Evolutionary conservation across 1,140 invertebrate species (phyloP), one percentile per base, ranked within the genome.

Genomic region (Heliconius congener): DNA sequence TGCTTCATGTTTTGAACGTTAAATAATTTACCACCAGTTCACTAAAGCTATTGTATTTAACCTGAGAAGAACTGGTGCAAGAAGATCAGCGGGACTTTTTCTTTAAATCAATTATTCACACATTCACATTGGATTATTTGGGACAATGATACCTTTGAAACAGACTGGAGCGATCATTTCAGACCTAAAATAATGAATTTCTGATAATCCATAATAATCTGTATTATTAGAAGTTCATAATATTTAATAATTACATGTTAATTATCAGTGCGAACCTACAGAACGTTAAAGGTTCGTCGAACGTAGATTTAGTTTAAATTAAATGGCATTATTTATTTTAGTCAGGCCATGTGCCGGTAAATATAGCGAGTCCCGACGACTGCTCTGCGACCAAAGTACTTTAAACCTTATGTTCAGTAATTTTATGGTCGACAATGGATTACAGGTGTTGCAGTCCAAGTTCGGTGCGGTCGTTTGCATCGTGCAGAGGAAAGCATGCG

Each of bases 311-410:
- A 81, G 84, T 87, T 85, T 81, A 80, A 85, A 78, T 86, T 83
- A 84, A 87, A 85, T 83, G 82, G 77, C 81, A 81, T 83, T 85
- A 87, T 88, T 89, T 89, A 87, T 87, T 88, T 86, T 79, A 83
- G 83, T 78, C 81, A 46, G 71, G 81, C 82, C 83, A 83, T 83
- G 84, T 82, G 84, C 81, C 74, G 77, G 73, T 87, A 82, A 83
- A 85, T 88, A 83, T 84, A 85, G 84, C 60, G 27, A 66, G 23
- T 27, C 23, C 27, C 60, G 60, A 77, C 66, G 76, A 78, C 57
- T 78, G 72, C 60, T 30, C 23, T 13, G 23, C 9, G 23, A 30
- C 27, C 5, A 4, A 66, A 13, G 4, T 11, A 66, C 27, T 66
- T 66, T 66, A 66, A 27, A 30, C 71, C 55, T 60, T 72, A 60